A percentile compares a stretch with the other conserved stretches of the same genome.
phyloP scores from a whole-genome alignment of 2,113 vertebrate genomes.

The Cyprinodon tularosa region DNA sequence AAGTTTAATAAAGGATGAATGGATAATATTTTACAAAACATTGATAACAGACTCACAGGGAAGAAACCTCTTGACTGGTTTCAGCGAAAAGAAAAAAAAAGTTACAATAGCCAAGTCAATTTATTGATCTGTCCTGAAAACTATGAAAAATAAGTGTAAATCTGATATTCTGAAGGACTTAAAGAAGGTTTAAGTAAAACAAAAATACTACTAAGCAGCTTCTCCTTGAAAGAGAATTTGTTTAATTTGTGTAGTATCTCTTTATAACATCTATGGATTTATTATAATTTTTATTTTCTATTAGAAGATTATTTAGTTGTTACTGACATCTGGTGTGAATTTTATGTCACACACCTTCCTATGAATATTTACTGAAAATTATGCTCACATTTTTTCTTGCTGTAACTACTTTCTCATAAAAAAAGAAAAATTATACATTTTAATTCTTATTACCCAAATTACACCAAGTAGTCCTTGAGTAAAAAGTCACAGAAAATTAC shows the following conservation, averaged over 20 bases:
- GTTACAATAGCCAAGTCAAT: background rate
- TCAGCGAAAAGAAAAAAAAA: background rate
- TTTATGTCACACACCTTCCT: background rate
- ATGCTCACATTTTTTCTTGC: background rate
- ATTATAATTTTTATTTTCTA: background rate
- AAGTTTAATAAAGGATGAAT: background rate
- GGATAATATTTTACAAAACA: background rate
- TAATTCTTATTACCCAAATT: constrained; percentile 66
- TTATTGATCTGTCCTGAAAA: background rate
- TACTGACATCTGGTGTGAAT: background rate
- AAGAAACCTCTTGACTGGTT: background rate
- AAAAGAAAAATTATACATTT: constrained; percentile 62
- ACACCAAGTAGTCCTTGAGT: constrained; percentile 70
- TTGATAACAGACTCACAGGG: background rate
- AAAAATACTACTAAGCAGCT: background rate
- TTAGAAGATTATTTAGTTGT: background rate
- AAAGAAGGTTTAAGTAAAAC: background rate
- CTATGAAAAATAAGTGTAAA: background rate
- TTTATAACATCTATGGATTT: background rate
- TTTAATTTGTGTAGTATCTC: background rate
- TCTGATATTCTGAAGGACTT: background rate
- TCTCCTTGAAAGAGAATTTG: background rate
- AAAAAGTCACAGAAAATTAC: constrained; percentile 77
- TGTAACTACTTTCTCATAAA: constrained; percentile 19
- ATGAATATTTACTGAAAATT: background rate